These are phyloP conservation scores for Drosophila quinaria DNA, from an alignment of 2,888 invertebrate species.

Conservation along the genomic window DNA sequence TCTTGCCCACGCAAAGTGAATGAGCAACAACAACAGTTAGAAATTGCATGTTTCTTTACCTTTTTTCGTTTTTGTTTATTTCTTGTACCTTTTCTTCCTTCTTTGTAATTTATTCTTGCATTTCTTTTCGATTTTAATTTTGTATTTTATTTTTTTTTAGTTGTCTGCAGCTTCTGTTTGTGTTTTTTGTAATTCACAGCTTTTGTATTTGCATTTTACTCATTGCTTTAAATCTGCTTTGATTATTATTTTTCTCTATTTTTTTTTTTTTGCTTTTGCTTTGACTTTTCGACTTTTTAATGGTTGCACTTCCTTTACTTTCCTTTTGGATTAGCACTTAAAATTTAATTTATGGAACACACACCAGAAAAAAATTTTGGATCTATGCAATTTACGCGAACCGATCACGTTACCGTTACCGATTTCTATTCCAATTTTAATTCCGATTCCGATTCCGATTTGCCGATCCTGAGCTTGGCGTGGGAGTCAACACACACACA, in stretches of 20 bases:
- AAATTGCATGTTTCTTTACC: conserved; percentile 47
- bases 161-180: conserved; percentile 28
- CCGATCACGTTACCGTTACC: conserved; percentile 29
- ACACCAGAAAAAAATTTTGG: conserved; percentile 55
- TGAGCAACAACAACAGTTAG: conserved; percentile 54
- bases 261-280: conserved; percentile 18
- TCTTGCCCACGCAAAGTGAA: conserved; percentile 50
- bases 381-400: conserved; percentile 38
- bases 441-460: conserved; percentile 13
- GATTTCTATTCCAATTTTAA: background rate
- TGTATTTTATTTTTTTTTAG: conserved; percentile 13
- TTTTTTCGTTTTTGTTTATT: conserved; percentile 18
- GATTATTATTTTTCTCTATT: background rate
- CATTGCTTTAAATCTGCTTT: conserved; percentile 25
- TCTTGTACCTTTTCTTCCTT: conserved; percentile 3
- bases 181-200: conserved; percentile 39
- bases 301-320: conserved; percentile 28
- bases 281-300: conserved; percentile 30
- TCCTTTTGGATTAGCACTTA: conserved; percentile 32
- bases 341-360: conserved; percentile 43
- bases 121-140: background rate
- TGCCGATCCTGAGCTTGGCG: conserved; percentile 36
- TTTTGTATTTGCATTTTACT: conserved; percentile 26
- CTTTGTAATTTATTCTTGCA: conserved; percentile 3
- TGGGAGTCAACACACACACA: conserved; percentile 41